Evolutionary conservation across 2,888 invertebrate genomes (phyloP).

Genomic region (Amphimallon solstitiale): DNA sequence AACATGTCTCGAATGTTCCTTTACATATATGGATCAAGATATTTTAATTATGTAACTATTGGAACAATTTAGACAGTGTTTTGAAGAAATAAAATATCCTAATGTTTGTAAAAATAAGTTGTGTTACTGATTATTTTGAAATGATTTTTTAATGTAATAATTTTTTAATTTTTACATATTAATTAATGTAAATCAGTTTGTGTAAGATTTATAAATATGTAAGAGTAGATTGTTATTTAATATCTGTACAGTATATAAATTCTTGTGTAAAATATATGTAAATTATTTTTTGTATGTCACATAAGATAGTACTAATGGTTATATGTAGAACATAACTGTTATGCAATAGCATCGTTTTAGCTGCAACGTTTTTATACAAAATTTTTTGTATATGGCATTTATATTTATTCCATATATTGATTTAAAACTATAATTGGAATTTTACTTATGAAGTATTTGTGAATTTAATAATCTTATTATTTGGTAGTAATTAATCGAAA

Average conservation of each 20-base stretch:
- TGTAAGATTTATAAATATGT: background rate
- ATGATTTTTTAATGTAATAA: background rate
- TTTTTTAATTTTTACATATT: background rate
- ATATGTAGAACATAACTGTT: background rate
- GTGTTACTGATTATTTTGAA: background rate
- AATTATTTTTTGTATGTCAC: background rate
- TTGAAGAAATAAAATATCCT: background rate
- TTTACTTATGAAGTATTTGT: constrained; percentile 4
- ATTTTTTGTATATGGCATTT: constrained; percentile 4
- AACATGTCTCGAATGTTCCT: constrained; percentile 7
- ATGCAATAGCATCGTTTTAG: constrained; percentile 21
- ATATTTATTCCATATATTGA: constrained; percentile 19
- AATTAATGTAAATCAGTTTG: background rate
- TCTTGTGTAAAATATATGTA: constrained; percentile 8
- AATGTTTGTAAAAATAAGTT: background rate
- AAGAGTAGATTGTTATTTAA: background rate
- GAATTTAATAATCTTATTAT: too few relatives aligned
- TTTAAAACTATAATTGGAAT: constrained; percentile 9
- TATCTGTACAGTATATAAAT: background rate
- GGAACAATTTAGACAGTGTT: background rate
- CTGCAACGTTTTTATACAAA: constrained; percentile 24
- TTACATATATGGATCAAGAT: background rate
- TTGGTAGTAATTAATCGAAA: too few relatives aligned
- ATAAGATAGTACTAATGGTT: background rate
- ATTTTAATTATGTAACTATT: background rate